Percentiles rank a stretch among this genome's conserved stretches.
phyloP scores from a whole-genome alignment of 1,140 invertebrate genomes.

The Drosophila trapezifrons region DNA sequence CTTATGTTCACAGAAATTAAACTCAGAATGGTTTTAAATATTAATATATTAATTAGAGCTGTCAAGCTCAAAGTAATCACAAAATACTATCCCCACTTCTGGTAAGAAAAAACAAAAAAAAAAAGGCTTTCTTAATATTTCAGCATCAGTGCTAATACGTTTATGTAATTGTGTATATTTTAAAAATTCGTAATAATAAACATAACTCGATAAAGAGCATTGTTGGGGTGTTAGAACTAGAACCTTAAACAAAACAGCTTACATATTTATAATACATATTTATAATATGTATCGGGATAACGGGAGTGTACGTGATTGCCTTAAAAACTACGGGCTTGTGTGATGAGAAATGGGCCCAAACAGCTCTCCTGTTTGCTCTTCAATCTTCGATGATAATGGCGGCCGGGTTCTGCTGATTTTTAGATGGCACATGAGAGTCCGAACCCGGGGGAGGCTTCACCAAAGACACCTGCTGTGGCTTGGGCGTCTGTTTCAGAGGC shows the following conservation, averaged over 20 bases:
- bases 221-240: conserved; percentile 9
- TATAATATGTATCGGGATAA: conserved; percentile 36
- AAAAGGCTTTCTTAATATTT: neutral
- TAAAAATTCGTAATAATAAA: neutral
- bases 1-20: neutral
- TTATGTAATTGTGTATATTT: neutral
- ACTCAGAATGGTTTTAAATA: neutral
- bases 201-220: conserved; percentile 16
- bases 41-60: neutral
- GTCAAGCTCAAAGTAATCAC: neutral
- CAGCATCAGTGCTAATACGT: neutral
- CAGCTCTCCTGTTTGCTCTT: neutral
- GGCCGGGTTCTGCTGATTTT: conserved; percentile 16
- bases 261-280: conserved; percentile 57
- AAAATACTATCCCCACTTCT: neutral
- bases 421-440: conserved; percentile 19
- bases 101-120: neutral
- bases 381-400: conserved; percentile 69
- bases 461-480: neutral
- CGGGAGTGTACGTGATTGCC: conserved; percentile 8
- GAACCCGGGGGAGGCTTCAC: neutral
- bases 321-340: neutral
- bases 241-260: conserved; percentile 12
- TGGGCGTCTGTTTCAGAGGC: conserved; percentile 8
- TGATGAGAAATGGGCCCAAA: conserved; percentile 2